phyloP scores from a whole-genome alignment of 2,888 invertebrate genomes.

The Tachina fera region DNA sequence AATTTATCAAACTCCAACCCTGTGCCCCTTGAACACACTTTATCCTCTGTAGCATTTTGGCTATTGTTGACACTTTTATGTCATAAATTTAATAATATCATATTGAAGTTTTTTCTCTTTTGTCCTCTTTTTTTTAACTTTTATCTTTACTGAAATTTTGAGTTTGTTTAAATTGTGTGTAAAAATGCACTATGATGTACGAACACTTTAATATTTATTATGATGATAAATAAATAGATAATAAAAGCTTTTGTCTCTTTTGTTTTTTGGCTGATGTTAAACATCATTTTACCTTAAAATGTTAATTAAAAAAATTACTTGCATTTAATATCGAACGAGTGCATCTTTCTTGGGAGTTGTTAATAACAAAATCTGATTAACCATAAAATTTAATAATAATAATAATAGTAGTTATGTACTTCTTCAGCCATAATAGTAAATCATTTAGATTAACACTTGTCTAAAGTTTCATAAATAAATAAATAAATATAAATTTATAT shows the following conservation, averaged over 20 bases:
- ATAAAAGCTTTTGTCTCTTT: conserved; percentile 7
- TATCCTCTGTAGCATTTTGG: not conserved
- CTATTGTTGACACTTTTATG: conserved; percentile 23
- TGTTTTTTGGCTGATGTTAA: not conserved
- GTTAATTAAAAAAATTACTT: not conserved
- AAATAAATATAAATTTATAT: no score
- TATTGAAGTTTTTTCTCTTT: not conserved
- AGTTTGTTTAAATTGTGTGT: conserved; percentile 23
- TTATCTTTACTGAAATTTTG: not conserved
- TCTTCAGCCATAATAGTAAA: no score
- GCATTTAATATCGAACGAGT: conserved; percentile 8
- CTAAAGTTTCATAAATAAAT: no score
- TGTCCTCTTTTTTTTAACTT: not conserved
- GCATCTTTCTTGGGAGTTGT: conserved; percentile 2
- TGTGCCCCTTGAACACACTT: not conserved
- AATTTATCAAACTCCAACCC: conserved; percentile 47
- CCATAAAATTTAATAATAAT: conserved; percentile 43
- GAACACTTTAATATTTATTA: conserved; percentile 35
- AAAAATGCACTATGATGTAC: conserved; percentile 7
- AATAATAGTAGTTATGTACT: no score
- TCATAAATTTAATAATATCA: conserved; percentile 50
- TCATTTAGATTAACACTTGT: no score
- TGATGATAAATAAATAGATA: conserved; percentile 25
- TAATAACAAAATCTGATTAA: conserved; percentile 26
- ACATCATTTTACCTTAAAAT: no score